Conservation (phyloP, 2,888 invertebrate genomes). For the Allolobophora icterica region DNA sequence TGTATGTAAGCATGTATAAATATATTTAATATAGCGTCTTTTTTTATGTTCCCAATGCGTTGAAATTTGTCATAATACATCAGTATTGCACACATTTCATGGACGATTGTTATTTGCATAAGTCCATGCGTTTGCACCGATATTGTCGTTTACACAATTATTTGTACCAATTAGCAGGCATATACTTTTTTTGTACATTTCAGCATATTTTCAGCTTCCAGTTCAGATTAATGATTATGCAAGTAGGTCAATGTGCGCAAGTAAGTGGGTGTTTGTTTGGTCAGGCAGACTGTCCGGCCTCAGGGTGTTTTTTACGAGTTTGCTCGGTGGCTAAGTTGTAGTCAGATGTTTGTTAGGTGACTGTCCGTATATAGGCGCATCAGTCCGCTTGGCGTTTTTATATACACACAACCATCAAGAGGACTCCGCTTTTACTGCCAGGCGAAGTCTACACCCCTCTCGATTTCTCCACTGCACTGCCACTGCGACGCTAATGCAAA, state of each 20-base stretch:
- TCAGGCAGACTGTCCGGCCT: background rate
- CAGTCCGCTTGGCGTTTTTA: background rate
- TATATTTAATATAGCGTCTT: no score
- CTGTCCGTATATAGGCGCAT: conserved; percentile 5
- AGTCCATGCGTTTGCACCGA: no score
- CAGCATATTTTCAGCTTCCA: no score
- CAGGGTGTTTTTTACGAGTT: background rate
- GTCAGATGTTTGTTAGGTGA: background rate
- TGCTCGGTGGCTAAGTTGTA: background rate
- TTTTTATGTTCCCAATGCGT: no score
- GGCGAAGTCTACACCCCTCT: background rate
- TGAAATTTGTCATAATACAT: no score
- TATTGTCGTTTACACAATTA: no score
- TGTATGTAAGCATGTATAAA: no score
- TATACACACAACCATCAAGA: background rate
- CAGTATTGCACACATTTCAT: no score
- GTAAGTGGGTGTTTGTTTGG: background rate
- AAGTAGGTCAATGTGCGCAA: background rate
- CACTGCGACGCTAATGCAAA: background rate
- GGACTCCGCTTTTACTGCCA: background rate
- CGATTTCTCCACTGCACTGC: background rate
- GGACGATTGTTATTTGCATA: no score
- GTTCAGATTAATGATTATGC: background rate
- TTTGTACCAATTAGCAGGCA: no score
- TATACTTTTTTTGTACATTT: no score